Conservation (phyloP, 2,888 invertebrate species). For the Drosophila mettleri region DNA sequence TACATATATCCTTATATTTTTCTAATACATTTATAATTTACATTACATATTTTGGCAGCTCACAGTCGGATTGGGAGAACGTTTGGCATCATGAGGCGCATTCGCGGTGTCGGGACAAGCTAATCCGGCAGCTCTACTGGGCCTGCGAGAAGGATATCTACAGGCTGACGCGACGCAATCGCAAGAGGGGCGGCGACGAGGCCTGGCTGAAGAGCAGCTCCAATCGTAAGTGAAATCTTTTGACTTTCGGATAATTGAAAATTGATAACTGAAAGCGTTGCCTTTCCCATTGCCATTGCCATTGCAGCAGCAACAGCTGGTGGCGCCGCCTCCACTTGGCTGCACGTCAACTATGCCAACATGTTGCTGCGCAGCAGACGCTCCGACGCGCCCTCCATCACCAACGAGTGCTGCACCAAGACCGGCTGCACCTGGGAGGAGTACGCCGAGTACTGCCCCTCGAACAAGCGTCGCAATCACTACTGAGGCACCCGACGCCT, state of each 20-base stretch:
- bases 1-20: too few relatives aligned
- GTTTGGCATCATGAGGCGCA: constrained; percentile 87
- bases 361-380: constrained; percentile 80
- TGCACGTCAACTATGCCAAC: constrained; percentile 82
- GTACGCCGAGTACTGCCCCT: constrained; percentile 88
- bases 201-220: constrained; percentile 48
- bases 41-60: constrained; percentile 84
- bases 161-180: constrained; percentile 86
- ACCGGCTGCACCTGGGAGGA: constrained; percentile 88
- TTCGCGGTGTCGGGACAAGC: constrained; percentile 87
- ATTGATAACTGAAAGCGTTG: neutral
- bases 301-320: constrained; percentile 5
- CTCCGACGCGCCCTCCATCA: constrained; percentile 85
- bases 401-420: constrained; percentile 87
- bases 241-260: neutral
- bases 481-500: constrained; percentile 46
- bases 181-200: constrained; percentile 63
- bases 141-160: constrained; percentile 88
- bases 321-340: constrained; percentile 82
- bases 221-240: constrained; percentile 43
- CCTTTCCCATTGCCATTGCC: too few relatives aligned
- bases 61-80: constrained; percentile 87
- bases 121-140: constrained; percentile 87
- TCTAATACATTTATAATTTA: too few relatives aligned
- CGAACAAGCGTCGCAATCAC: constrained; percentile 86